These are phyloP conservation scores for Dicyrtoma fusca DNA, from an alignment of 2,888 invertebrate genomes.

Conservation along the genomic window DNA sequence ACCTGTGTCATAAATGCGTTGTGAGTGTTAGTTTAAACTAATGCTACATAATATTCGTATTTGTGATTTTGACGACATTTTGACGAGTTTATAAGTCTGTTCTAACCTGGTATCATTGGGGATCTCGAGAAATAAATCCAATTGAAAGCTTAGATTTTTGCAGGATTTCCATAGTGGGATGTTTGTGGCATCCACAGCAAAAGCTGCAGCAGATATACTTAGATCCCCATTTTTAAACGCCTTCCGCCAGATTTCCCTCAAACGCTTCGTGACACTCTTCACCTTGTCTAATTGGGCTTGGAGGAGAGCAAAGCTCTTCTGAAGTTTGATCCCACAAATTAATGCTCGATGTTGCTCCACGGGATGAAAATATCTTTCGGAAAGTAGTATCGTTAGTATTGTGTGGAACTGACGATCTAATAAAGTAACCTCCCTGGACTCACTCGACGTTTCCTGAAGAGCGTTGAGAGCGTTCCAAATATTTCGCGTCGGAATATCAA, in stretches of 20 bases:
- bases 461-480: not conserved
- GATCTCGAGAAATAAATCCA: slow-evolving; percentile 8
- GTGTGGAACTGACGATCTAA: slow-evolving; percentile 19
- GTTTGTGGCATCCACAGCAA: not conserved
- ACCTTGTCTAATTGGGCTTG: not conserved
- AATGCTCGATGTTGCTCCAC: slow-evolving; percentile 21
- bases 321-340: slow-evolving; percentile 5
- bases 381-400: slow-evolving; percentile 8
- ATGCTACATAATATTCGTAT: too few relatives aligned
- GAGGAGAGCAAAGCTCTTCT: not conserved
- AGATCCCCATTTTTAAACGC: slow-evolving; percentile 23
- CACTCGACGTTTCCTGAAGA: slow-evolving; percentile 1
- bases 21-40: too few relatives aligned
- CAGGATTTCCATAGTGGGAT: slow-evolving; percentile 30
- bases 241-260: slow-evolving; percentile 3
- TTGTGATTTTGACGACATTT: too few relatives aligned
- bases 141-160: slow-evolving; percentile 19
- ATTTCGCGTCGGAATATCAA: not conserved
- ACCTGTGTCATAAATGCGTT: too few relatives aligned
- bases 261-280: not conserved
- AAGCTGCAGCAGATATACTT: not conserved
- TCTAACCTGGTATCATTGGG: not conserved
- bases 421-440: not conserved
- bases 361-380: slow-evolving; percentile 27
- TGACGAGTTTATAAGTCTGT: too few relatives aligned